Evolutionary conservation across 2,113 vertebrate genomes (phyloP).

Genomic region (Xiphophorus couchianus): DNA sequence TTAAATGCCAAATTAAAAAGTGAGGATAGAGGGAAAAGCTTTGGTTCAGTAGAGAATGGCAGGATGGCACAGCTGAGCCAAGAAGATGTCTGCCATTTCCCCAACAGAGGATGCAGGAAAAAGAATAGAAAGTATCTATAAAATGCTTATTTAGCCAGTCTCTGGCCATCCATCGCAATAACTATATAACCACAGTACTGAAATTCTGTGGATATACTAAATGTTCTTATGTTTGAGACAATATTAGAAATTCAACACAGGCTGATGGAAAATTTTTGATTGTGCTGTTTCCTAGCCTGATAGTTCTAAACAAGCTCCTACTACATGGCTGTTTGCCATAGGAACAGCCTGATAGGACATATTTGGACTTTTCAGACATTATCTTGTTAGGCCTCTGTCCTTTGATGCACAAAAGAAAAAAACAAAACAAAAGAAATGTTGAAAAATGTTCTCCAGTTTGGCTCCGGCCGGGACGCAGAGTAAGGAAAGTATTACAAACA

Average conservation of each 20-base stretch:
- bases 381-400: not conserved
- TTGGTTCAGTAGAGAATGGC: constrained; percentile 12
- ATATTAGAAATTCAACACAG: not conserved
- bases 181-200: no score
- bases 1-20: constrained; percentile 37
- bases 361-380: not conserved
- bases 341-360: not conserved
- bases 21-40: constrained; percentile 15
- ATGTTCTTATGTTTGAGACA: not conserved
- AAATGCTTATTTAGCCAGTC: not conserved
- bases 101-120: not conserved
- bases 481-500: constrained; percentile 24
- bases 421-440: not conserved
- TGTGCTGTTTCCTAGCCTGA: not conserved
- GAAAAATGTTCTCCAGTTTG: constrained; percentile 1
- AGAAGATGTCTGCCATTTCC: not conserved
- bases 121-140: not conserved
- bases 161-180: not conserved
- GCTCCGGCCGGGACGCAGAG: not conserved
- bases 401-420: not conserved
- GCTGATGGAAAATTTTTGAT: not conserved
- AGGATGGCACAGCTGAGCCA: constrained; percentile 5
- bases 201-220: no score
- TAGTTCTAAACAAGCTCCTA: not conserved
- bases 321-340: not conserved